These are phyloP conservation scores for Micronisus gabar DNA, from an alignment of 2,113 vertebrate genomes.

Conservation along the genomic window DNA sequence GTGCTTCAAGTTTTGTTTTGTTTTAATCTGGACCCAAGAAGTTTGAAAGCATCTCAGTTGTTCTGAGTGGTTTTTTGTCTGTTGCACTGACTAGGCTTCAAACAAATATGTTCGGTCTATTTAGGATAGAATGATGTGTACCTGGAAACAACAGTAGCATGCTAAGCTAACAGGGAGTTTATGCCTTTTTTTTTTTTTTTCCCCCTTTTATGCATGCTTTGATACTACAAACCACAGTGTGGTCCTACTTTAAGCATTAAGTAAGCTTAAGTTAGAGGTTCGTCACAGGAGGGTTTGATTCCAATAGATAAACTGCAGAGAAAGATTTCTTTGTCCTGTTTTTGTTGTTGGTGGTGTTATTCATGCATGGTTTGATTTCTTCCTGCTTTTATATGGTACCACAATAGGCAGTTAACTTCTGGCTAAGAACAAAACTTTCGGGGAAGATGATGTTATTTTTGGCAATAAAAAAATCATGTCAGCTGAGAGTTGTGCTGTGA, in stretches of 20 bases:
- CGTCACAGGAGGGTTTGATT: not conserved
- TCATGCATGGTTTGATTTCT: not conserved
- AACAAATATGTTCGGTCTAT: not conserved
- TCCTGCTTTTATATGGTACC: not conserved
- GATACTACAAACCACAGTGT: not conserved
- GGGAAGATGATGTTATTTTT: not conserved
- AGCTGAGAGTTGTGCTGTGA: not conserved
- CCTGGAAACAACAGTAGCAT: not conserved
- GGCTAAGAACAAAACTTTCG: not conserved
- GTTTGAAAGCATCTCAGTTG: not conserved
- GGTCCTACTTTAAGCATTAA: not conserved
- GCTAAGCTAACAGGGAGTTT: not conserved
- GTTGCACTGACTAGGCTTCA: not conserved
- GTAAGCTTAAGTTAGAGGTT: not conserved
- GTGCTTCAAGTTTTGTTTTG: not conserved
- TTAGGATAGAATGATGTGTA: not conserved
- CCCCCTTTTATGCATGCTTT: not conserved
- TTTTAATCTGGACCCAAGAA: not conserved
- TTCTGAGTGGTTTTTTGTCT: not conserved
- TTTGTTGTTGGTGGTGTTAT: not conserved
- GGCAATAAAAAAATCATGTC: not conserved
- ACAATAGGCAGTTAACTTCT: not conserved
- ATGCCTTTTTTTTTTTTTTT: not conserved
- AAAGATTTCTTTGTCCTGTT: not conserved
- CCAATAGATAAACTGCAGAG: not conserved